Evolutionary conservation across 1,140 invertebrate species (phyloP).

Genomic region (Mactra quadrangularis): DNA sequence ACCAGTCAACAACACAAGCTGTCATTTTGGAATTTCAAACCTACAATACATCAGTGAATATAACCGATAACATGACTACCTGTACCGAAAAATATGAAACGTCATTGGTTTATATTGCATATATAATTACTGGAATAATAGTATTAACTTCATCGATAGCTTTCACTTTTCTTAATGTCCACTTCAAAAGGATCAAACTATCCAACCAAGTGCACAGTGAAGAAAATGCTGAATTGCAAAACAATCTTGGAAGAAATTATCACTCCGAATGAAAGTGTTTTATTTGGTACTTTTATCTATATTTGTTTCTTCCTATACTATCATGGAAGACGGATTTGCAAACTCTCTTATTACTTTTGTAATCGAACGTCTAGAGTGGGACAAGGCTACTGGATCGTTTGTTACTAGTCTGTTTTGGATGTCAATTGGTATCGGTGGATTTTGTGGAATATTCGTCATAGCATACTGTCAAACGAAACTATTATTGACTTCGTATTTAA

Average conservation of each 20-base stretch:
- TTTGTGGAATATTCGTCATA: conserved; percentile 37
- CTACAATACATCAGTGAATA: background rate
- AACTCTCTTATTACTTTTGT: conserved; percentile 45
- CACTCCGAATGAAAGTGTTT: conserved; percentile 4
- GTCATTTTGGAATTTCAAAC: background rate
- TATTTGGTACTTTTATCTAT: background rate
- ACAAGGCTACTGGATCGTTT: conserved; percentile 28
- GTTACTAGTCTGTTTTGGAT: conserved; percentile 35
- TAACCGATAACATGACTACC: background rate
- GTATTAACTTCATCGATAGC: background rate
- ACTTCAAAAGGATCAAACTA: background rate
- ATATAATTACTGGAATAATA: background rate
- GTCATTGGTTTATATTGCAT: conserved; percentile 29
- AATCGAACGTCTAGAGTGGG: conserved; percentile 41
- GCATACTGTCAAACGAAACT: conserved; percentile 1
- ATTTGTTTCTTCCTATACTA: background rate
- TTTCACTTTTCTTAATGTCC: conserved; percentile 11
- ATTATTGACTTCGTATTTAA: conserved; percentile 13
- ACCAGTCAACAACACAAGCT: background rate
- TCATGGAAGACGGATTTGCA: conserved; percentile 44
- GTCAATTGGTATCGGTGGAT: conserved; percentile 41
- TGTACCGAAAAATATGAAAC: conserved; percentile 9
- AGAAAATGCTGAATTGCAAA: background rate
- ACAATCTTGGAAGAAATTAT: background rate
- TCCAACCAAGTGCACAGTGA: too few species aligned